Base-by-base conservation (phyloP, 1,140 invertebrate genomes). In the Reticulitermes speratus region DNA sequence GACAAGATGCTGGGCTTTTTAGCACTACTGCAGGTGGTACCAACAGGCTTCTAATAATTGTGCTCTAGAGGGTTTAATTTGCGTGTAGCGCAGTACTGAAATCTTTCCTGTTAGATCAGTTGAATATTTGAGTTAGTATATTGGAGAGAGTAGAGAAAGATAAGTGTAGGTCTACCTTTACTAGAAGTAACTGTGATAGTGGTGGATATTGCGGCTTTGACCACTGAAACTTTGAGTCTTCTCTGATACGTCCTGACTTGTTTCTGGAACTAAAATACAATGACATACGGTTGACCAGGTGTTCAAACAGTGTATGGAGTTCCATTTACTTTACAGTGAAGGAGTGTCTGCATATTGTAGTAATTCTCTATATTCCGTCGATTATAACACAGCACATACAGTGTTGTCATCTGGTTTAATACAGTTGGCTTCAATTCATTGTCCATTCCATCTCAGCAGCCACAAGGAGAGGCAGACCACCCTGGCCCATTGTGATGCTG, bases 391-490 rank as follows among this genome's bases (percentile, higher is more conserved):
- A n/a, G n/a, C 65, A 75, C n/a, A 75, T 30, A 75, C 25, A 75
- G 12, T 30, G 65, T 30, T 75, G 65, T 75, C 65, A 30, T 75
- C 65, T 30, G 65, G 65, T 75, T 75, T 75, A 75, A 75, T 75
- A 75, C 65, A 75, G 65, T 30, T 75, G 65, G 65, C 65, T 75
- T 75, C 65, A 75, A 75, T 75, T 75, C 65, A 75, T 75, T 75
- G 65, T 75, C 65, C 65, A 30, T 75, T 75, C 65, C 65, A 30
- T 75, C 65, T 75, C 65, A 12, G 65, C 65, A 75, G 65, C 65
- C 65, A 25, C 65, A 30, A 75, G 65, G 65, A 75, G 65, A 30
- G 25, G n/a, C n/a, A 30, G 65, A 75, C 65, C 65, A 75, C 65
- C 65, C 65, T 75, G 65, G 65, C n/a, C 65, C n/a, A 75, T 75